Percentiles rank a stretch among this genome's conserved stretches.
These are phyloP conservation scores for Festucalex cinctus DNA, from an alignment of 2,113 vertebrate genomes.

Conservation along the genomic window DNA sequence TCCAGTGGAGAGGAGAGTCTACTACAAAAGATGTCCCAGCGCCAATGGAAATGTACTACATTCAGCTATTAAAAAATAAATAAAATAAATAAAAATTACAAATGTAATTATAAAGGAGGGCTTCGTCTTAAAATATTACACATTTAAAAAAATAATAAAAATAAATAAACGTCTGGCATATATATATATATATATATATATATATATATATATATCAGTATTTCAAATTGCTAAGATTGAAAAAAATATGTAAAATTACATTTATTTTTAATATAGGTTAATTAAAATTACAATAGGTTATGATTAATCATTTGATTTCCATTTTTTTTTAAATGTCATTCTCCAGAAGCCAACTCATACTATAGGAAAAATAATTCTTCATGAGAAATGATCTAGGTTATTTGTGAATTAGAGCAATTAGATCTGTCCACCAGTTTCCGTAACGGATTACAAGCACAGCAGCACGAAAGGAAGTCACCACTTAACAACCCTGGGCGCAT, in stretches of 20 bases:
- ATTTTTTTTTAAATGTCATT: not conserved
- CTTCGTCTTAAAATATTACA: not conserved
- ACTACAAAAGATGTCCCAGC: conserved; percentile 18
- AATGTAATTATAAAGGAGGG: not conserved
- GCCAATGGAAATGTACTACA: conserved; percentile 52
- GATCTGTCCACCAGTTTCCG: conserved; percentile 11
- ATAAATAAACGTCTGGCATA: not conserved
- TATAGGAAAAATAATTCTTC: not conserved
- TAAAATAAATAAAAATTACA: too few species aligned
- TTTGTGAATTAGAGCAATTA: not conserved
- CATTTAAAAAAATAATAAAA: not conserved
- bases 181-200: too few species aligned
- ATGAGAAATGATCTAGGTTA: not conserved
- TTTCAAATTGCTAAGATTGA: too few species aligned
- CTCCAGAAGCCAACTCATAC: not conserved
- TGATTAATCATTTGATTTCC: too few species aligned
- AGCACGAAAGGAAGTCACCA: not conserved
- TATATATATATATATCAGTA: too few species aligned
- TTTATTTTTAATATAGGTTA: too few species aligned
- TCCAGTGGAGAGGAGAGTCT: conserved; percentile 35
- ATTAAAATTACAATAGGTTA: too few species aligned
- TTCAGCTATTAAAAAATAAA: not conserved
- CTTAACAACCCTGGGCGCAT: not conserved
- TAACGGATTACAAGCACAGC: conserved; percentile 21
- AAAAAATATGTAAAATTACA: too few species aligned